Percentiles rank a stretch among this genome's conserved stretches.
Evolutionary conservation across 2,113 vertebrate species (phyloP).

Genomic region (Hemiscyllium ocellatum): DNA sequence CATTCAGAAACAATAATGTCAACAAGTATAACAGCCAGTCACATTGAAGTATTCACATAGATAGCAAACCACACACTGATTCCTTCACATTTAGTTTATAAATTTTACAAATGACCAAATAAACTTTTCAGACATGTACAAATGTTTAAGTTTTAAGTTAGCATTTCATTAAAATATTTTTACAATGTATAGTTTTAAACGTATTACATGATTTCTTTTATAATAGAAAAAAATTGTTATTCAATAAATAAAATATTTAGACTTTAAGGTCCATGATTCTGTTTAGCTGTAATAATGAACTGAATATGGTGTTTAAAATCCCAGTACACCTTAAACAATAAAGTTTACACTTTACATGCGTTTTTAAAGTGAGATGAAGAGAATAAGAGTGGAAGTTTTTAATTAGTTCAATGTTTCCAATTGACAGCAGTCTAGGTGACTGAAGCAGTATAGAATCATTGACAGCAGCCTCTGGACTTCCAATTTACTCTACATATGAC

Average conservation of each 20-base stretch:
- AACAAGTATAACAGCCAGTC: background rate
- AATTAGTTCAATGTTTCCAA: background rate
- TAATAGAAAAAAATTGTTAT: background rate
- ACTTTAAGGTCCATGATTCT: background rate
- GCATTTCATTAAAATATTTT: background rate
- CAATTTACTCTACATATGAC: background rate
- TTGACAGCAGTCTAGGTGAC: background rate
- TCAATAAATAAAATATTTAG: background rate
- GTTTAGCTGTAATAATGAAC: background rate
- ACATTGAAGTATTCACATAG: background rate
- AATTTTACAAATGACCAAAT: background rate
- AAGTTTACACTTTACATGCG: no score
- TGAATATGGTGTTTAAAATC: background rate
- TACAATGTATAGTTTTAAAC: background rate
- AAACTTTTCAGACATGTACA: background rate
- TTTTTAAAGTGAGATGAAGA: background rate
- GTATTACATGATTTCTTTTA: background rate
- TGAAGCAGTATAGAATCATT: background rate
- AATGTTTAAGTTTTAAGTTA: background rate
- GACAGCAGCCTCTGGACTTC: background rate
- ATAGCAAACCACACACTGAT: background rate
- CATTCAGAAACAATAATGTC: background rate
- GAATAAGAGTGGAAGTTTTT: background rate
- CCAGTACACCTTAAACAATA: no score
- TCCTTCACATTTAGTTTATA: background rate